Evolutionary conservation across 2,888 invertebrate genomes (phyloP), one percentile per base, ranked within the genome.

Genomic region (Tetheella fluctuosa): DNA sequence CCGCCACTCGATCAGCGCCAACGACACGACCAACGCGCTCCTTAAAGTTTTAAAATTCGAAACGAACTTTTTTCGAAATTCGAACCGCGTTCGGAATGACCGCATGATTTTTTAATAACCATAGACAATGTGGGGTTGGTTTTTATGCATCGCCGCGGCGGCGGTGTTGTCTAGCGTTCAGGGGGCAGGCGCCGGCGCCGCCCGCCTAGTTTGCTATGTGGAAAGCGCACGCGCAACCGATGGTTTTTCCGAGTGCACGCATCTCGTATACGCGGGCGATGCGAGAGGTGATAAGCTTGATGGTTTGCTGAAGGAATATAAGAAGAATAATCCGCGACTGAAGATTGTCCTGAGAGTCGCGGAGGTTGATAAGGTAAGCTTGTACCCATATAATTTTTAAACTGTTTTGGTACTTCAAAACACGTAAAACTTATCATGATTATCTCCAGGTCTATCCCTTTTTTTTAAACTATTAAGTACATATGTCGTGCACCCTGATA

Each of bases 291-390:
- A 91, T 6, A 89, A 91, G 64, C 85, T 93, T 58, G 91, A 90
- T 30, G 73, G 74, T 28, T 60, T 92, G 52, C 73, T 93, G 70
- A 94, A 94, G 79, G 90, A 89, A 66, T 90, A 94, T 70, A 90
- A 90, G 75, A 91, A 91, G 67, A 84, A 81, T 63, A 90, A 91
- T 65, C 92, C 93, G 28, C 86, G 90, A 61, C 82, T 93, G 70
- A 95, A 95, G 84, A 88, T 95, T 68, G 83, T 95, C 65, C 78
- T 95, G 65, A 92, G 93, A 62, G 93, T 94, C 58, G 85, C 88
- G 68, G 94, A 94, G 65, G 90, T 88, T 64, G 94, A 95, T 79
- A 94, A 95, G 94, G 95, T 95, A 85, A 83, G 88, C 68, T 30
- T 15, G 2, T n/a, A n/a, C n/a, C n/a, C 12, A 15, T 34, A 52